Percentiles rank a stretch among this genome's conserved stretches.
phyloP scores from a whole-genome alignment of 2,113 vertebrate genomes.

The Benitochromis conjunctus region DNA sequence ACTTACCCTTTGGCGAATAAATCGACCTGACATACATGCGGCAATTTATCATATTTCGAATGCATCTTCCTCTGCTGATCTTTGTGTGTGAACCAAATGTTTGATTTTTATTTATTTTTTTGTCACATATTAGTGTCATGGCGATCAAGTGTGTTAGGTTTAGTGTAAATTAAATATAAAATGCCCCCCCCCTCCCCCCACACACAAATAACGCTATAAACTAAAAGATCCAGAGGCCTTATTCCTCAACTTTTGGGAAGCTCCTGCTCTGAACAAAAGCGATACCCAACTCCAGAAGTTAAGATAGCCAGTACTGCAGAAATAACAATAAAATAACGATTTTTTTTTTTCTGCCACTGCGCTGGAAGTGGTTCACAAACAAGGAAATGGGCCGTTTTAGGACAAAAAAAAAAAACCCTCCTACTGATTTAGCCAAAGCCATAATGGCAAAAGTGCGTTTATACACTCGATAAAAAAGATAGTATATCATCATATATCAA shows the following conservation, averaged over 20 bases:
- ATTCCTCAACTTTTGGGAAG: not conserved
- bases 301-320: not conserved
- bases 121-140: not conserved
- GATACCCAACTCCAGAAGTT: not conserved
- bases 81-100: not conserved
- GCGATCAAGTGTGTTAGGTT: conserved; percentile 6
- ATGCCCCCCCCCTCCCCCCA: not conserved
- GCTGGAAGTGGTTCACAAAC: conserved; percentile 59
- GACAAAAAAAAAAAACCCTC: conserved; percentile 44
- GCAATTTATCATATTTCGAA: conserved; percentile 82
- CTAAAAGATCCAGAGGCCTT: not conserved
- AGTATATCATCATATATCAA: conserved; percentile 98
- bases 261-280: not conserved
- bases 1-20: conserved; percentile 83
- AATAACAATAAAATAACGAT: conserved; percentile 28
- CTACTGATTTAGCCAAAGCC: conserved; percentile 59
- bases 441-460: conserved; percentile 64
- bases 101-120: not conserved
- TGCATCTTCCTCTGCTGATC: conserved; percentile 50
- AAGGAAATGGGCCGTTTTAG: conserved; percentile 64
- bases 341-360: not conserved
- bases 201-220: not conserved
- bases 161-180: not conserved
- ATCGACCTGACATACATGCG: conserved; percentile 67
- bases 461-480: conserved; percentile 58